Evolutionary conservation across 2,797 vertebrate genomes (phyloP), one percentile per base, ranked within the genome.

Genomic region (Pteronotus mesoamericanus): DNA sequence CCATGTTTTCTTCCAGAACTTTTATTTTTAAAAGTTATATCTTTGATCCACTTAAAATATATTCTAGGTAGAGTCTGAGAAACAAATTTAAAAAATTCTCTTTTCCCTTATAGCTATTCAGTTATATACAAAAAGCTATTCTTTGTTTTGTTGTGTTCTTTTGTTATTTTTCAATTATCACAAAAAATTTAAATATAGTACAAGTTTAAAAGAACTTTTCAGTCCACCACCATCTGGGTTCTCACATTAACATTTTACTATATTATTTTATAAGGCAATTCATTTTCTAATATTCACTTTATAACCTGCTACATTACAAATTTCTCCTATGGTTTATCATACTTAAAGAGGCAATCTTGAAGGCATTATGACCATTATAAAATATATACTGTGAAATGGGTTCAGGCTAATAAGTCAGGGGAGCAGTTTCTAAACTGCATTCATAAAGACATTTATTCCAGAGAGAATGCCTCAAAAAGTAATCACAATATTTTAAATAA

Each of bases 221-320:
- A 92, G 42, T 9, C 2, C 92, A 29, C 22, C 46, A 86, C 9
- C n/a, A 69, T 75, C 51, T 51, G 85, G 53, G 51, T 22, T 71
- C 44, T 93, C 39, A 32, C 7, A 80, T 32, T 75, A 48, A 55
- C 39, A 26, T 68, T 87, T 79, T 85, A 66, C 26, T 78, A 16
- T 37, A 72, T 89, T 96, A 93, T 14, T 68, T 93, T 78, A 90
- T 37, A 95, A 92, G 55, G 44, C 11, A 53, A 80, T 96, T 87
- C 44, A 44, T 85, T 92, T 97, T 92, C 42, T 92, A 82, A 77
- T 68, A 89, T 94, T 93, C 91, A 80, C 77, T 97, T 96, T 92
- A 61, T 66, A 95, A 91, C 68, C 48, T 78, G 48, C 84, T 92
- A 86, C 77, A 94, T 93, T 74, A 83, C 6, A 94, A 85, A 87